These are phyloP conservation scores for Leptocoma aspasia DNA, from an alignment of 2,113 vertebrate genomes.

Conservation along the genomic window DNA sequence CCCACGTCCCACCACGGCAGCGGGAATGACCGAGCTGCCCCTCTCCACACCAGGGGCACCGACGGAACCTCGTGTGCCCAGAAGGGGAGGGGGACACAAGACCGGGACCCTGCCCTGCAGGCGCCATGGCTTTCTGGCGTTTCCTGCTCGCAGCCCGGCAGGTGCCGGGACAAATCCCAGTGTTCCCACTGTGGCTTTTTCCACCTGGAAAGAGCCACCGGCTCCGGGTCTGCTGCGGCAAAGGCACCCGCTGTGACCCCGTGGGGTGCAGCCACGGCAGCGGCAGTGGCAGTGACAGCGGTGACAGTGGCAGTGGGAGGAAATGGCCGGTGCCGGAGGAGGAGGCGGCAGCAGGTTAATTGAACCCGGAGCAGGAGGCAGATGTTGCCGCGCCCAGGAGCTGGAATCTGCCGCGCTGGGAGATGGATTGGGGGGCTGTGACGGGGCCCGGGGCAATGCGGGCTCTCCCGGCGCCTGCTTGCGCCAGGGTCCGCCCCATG, in stretches of 20 bases:
- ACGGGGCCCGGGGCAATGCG: background rate
- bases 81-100: too few species aligned
- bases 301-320: background rate
- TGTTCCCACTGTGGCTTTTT: background rate
- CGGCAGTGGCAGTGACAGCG: background rate
- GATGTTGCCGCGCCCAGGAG: constrained; percentile 40
- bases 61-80: background rate
- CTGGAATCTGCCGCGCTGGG: constrained; percentile 42
- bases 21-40: background rate
- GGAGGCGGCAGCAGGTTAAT: constrained; percentile 38
- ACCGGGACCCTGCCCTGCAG: background rate
- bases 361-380: constrained; percentile 34
- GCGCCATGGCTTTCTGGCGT: background rate
- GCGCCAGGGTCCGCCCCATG: background rate
- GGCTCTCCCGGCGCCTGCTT: background rate
- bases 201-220: background rate
- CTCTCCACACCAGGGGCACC: background rate
- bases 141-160: background rate
- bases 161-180: background rate
- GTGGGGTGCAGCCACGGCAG: background rate
- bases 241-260: background rate
- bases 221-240: too few species aligned
- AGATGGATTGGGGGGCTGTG: constrained; percentile 43
- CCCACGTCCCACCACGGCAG: background rate
- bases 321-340: constrained; percentile 7